A percentile compares a stretch with the other conserved stretches of the same genome.
These are phyloP conservation scores for Amazona finschi DNA, from an alignment of 2,797 vertebrate genomes.

Conservation along the genomic window DNA sequence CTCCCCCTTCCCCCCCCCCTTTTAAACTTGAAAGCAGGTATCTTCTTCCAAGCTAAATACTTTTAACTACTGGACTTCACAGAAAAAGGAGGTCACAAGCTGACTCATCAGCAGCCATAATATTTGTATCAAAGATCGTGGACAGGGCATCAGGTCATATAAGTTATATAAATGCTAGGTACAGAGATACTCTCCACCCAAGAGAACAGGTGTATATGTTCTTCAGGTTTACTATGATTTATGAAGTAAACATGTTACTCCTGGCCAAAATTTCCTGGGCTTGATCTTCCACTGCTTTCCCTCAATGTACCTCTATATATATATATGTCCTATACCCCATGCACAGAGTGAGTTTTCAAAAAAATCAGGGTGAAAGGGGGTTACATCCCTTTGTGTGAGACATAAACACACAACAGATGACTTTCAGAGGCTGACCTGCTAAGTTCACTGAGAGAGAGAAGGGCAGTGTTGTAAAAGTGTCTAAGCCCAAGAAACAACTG, in stretches of 20 bases:
- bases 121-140: not conserved
- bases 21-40: constrained; percentile 60
- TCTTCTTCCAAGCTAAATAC: constrained; percentile 68
- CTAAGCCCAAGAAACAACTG: not conserved
- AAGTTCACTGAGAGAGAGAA: not conserved
- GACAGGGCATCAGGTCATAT: not conserved
- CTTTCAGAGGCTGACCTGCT: not conserved
- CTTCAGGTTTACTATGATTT: constrained; percentile 25
- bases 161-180: constrained; percentile 12
- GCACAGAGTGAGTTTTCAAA: not conserved
- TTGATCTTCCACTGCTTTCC: not conserved
- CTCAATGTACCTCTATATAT: not conserved
- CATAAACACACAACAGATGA: not conserved
- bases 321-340: not conserved
- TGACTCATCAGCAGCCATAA: constrained; percentile 6
- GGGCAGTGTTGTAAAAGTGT: not conserved
- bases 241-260: not conserved
- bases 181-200: not conserved
- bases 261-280: not conserved
- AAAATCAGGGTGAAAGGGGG: not conserved
- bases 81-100: constrained; percentile 45
- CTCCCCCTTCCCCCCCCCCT: not conserved
- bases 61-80: constrained; percentile 46
- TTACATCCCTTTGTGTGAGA: not conserved
- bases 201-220: constrained; percentile 37